phyloP scores from a whole-genome alignment of 53 echinoderm and acorn worm species.

The Pentamera pediparva region DNA sequence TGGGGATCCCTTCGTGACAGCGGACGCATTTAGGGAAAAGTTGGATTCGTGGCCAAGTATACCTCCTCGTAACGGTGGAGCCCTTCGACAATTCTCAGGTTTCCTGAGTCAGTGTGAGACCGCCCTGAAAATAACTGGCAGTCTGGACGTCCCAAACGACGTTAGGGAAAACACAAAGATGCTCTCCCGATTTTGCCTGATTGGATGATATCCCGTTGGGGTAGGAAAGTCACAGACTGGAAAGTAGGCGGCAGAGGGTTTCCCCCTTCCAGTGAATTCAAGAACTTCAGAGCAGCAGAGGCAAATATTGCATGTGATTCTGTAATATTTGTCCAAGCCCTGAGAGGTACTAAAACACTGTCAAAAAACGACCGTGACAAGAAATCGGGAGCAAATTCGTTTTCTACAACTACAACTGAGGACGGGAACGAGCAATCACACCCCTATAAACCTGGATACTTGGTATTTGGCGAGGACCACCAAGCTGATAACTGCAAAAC shows the following conservation, averaged over 20 bases:
- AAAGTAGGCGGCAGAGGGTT: constrained; percentile 24
- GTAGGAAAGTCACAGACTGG: constrained; percentile 25
- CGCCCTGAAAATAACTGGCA: constrained; percentile 19
- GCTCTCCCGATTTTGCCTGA: constrained; percentile 38
- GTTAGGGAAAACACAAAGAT: constrained; percentile 45
- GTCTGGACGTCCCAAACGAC: constrained; percentile 46
- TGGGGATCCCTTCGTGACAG: constrained; percentile 30
- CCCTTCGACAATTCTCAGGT: constrained; percentile 26
- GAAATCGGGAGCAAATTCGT: background rate
- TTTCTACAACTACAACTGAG: background rate
- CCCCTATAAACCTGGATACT: background rate
- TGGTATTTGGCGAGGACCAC: background rate
- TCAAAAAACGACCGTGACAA: background rate
- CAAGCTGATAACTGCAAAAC: background rate
- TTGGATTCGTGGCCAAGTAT: constrained; percentile 36
- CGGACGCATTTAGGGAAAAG: constrained; percentile 28
- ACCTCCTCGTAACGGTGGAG: constrained; percentile 12
- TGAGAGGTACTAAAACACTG: constrained; percentile 10
- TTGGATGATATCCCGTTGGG: constrained; percentile 47
- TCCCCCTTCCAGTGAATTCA: constrained; percentile 42
- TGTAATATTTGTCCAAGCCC: constrained; percentile 6
- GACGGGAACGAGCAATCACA: background rate
- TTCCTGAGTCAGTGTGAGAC: constrained; percentile 35
- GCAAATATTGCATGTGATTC: constrained; percentile 47
- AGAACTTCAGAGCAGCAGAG: constrained; percentile 35